Percentiles rank a stretch among this genome's conserved stretches.
phyloP scores from a whole-genome alignment of 2,113 vertebrate genomes.

The Neodon shergylaensis region DNA sequence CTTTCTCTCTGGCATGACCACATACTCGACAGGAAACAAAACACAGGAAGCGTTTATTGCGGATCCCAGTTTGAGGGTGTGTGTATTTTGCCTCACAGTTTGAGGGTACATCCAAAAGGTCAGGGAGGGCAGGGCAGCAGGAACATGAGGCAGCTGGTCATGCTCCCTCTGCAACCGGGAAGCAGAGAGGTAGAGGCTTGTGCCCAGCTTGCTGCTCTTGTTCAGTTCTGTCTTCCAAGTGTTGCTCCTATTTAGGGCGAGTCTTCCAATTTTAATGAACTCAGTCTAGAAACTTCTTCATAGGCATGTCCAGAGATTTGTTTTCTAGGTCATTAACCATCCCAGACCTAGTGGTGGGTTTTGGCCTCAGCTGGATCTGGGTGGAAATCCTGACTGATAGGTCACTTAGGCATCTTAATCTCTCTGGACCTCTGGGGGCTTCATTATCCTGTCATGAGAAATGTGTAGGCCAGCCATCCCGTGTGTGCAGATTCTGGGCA shows the following conservation, averaged over 20 bases:
- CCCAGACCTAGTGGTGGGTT: neutral
- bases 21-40: neutral
- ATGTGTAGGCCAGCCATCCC: neutral
- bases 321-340: neutral
- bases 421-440: neutral
- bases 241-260: neutral
- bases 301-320: neutral
- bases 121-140: neutral
- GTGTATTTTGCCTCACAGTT: neutral
- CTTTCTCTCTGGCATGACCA: neutral
- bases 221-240: neutral
- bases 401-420: neutral
- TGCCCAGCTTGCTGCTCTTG: neutral
- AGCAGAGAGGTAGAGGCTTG: neutral
- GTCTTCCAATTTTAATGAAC: neutral
- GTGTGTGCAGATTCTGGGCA: neutral
- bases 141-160: neutral
- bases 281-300: neutral
- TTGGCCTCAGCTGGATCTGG: neutral
- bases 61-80: neutral
- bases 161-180: neutral
- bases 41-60: neutral
- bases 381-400: neutral
- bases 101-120: neutral
- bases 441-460: neutral